Evolutionary conservation across 2,797 vertebrate genomes (phyloP).

Genomic region (Nannoperca obscura): DNA sequence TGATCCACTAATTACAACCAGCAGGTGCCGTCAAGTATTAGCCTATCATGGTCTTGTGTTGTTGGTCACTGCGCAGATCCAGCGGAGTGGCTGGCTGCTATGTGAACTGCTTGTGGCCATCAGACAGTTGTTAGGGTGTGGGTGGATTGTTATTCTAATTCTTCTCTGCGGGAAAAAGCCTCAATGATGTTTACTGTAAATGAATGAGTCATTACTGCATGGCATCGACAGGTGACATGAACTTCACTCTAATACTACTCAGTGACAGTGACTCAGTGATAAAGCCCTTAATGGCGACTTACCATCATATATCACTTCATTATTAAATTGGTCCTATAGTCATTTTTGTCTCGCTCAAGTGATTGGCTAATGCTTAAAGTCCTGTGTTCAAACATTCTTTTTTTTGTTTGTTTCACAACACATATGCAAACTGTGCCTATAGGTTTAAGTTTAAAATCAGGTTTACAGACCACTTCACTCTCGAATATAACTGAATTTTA

Average conservation of each 20-base stretch:
- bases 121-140: slow-evolving; percentile 22
- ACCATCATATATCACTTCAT: not conserved
- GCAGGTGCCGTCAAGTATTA: not conserved
- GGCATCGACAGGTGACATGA: not conserved
- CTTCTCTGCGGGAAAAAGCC: not conserved
- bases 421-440: too few relatives aligned
- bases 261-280: not conserved
- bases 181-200: not conserved
- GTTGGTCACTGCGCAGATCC: slow-evolving; percentile 1
- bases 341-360: too few relatives aligned
- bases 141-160: slow-evolving; percentile 5
- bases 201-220: not conserved
- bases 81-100: slow-evolving; percentile 11
- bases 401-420: too few relatives aligned
- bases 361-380: too few relatives aligned
- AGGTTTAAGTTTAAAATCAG: too few relatives aligned
- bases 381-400: too few relatives aligned
- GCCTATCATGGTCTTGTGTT: not conserved
- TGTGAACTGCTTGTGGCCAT: not conserved
- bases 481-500: too few relatives aligned
- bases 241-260: not conserved
- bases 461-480: too few relatives aligned
- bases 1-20: not conserved
- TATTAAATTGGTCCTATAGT: too few relatives aligned
- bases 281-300: too few relatives aligned